A percentile compares a stretch with the other conserved stretches of the same genome.
Conservation (phyloP, 2,888 invertebrate genomes). For the Crepidodera aurea region DNA sequence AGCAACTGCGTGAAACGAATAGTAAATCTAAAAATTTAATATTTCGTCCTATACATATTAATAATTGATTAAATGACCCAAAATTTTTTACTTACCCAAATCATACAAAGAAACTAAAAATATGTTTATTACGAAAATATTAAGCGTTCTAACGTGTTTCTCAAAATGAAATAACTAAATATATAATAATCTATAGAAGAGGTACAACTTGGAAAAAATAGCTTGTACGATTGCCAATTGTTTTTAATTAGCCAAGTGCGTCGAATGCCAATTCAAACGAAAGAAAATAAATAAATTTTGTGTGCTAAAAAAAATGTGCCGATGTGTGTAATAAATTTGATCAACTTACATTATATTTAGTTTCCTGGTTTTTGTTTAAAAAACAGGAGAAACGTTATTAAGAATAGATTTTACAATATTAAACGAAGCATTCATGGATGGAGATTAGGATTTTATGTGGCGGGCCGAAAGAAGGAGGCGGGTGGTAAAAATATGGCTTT, state of each 20-base stretch:
- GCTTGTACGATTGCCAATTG: conserved; percentile 40
- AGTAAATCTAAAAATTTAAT: too few relatives aligned
- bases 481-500: neutral
- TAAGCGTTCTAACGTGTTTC: conserved; percentile 21
- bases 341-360: conserved; percentile 2
- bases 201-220: conserved; percentile 25
- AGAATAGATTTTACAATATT: neutral
- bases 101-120: neutral
- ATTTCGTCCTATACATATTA: too few relatives aligned
- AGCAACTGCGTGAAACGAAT: too few relatives aligned
- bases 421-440: neutral
- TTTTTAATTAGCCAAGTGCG: conserved; percentile 31
- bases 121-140: neutral
- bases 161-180: conserved; percentile 24
- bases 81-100: conserved; percentile 19
- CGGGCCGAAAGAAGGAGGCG: neutral
- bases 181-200: conserved; percentile 22
- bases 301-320: conserved; percentile 2
- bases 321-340: neutral
- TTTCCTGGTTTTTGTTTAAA: conserved; percentile 5
- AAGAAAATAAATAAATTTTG: conserved; percentile 24
- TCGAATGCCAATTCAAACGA: conserved; percentile 29
- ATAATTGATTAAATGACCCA: too few relatives aligned
- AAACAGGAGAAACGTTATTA: conserved; percentile 1
- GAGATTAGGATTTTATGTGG: neutral